Conservation (phyloP, 1,140 invertebrate genomes). For the Tetraneura akinire region DNA sequence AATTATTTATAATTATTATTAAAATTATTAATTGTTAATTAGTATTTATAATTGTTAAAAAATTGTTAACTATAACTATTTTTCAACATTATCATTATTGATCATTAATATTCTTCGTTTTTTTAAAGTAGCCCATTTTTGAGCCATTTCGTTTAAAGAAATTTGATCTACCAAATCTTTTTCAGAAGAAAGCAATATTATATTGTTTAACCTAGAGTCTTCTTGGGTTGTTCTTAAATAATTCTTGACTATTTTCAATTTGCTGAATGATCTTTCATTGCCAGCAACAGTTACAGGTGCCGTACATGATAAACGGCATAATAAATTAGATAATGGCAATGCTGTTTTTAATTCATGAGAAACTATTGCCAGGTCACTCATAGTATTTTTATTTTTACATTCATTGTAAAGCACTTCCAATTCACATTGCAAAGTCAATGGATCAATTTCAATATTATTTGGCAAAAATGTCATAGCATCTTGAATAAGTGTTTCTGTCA, state of each 20-base stretch:
- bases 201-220: neutral
- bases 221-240: conserved; percentile 14
- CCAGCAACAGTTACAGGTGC: conserved; percentile 3
- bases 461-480: conserved; percentile 13
- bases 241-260: conserved; percentile 37
- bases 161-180: conserved; percentile 34
- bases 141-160: conserved; percentile 15
- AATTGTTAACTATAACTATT: conserved; percentile 5
- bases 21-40: neutral
- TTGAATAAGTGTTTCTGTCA: conserved; percentile 9
- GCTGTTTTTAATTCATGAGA: conserved; percentile 29
- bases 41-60: conserved; percentile 8
- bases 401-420: neutral
- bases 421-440: conserved; percentile 4
- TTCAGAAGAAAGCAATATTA: neutral
- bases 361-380: conserved; percentile 18
- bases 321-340: neutral
- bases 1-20: neutral
- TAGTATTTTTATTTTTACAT: conserved; percentile 28
- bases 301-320: conserved; percentile 27
- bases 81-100: conserved; percentile 3
- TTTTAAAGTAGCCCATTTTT: conserved; percentile 33
- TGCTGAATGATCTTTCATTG: conserved; percentile 37
- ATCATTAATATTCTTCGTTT: conserved; percentile 24
- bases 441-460: conserved; percentile 31